Evolutionary conservation across 2,113 vertebrate species (phyloP).

Genomic region (Scopus umbretta): DNA sequence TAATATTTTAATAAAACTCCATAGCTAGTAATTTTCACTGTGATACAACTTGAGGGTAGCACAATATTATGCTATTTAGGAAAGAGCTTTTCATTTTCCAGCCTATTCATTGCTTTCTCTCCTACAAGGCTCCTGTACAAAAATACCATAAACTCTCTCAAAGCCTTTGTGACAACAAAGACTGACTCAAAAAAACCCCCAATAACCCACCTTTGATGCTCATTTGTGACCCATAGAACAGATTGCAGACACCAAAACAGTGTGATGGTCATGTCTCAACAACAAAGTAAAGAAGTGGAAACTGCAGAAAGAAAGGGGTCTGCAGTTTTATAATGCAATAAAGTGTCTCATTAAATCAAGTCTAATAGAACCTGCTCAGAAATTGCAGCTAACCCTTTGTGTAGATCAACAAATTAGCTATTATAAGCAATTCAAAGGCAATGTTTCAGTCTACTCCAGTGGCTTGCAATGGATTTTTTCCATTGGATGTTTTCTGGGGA

Average conservation of each 20-base stretch:
- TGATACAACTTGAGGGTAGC: neutral
- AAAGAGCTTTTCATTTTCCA: conserved; percentile 38
- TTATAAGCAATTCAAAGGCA: neutral
- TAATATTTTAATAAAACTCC: conserved; percentile 50
- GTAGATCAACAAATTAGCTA: neutral
- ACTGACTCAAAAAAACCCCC: neutral
- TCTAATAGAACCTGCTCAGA: neutral
- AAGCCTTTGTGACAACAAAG: neutral
- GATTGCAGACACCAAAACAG: neutral
- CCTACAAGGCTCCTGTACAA: neutral
- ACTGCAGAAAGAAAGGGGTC: neutral
- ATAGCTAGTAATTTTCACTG: conserved; percentile 57
- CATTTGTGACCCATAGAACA: neutral
- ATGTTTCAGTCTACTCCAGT: neutral
- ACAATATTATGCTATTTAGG: conserved; percentile 3
- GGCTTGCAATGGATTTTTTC: neutral
- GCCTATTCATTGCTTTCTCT: conserved; percentile 20
- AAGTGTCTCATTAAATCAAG: conserved; percentile 4
- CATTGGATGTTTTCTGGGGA: neutral
- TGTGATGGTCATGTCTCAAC: neutral
- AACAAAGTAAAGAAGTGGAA: neutral
- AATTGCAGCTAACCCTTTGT: neutral
- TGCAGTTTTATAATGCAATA: neutral
- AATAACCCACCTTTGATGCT: neutral
- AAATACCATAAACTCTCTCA: conserved; percentile 12